Evolutionary conservation across 2,888 invertebrate species (phyloP).

Genomic region (Pteria penguin): DNA sequence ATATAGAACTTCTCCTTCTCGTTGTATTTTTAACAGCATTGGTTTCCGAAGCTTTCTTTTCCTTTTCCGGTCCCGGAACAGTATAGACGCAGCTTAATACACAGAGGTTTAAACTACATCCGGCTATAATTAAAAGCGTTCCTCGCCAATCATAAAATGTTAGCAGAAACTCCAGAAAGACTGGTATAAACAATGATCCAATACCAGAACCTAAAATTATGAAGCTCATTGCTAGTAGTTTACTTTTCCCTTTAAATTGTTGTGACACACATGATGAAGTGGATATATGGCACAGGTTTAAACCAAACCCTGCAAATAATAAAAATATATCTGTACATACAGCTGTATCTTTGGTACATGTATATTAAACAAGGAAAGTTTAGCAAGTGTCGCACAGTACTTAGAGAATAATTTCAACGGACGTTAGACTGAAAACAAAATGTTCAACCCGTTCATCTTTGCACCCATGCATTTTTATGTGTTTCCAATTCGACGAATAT

Average conservation of each 20-base stretch:
- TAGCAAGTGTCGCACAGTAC: too few species aligned
- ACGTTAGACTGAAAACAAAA: too few species aligned
- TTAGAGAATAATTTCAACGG: too few species aligned
- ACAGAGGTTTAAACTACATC: conserved; percentile 13
- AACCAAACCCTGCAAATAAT: conserved; percentile 28
- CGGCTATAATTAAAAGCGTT: conserved; percentile 23
- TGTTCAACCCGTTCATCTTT: too few species aligned
- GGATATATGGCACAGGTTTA: conserved; percentile 19
- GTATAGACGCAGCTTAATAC: background rate
- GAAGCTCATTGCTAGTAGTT: conserved; percentile 21
- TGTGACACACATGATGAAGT: conserved; percentile 29
- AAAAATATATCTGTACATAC: too few species aligned
- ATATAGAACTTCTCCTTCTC: background rate
- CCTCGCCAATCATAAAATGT: conserved; percentile 32
- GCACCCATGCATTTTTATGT: too few species aligned
- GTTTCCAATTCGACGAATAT: too few species aligned
- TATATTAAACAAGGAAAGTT: too few species aligned
- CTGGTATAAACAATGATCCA: conserved; percentile 15
- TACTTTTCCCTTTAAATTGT: conserved; percentile 25
- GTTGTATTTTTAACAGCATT: background rate
- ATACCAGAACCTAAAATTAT: conserved; percentile 23
- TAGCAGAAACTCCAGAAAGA: conserved; percentile 1
- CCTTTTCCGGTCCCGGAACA: too few species aligned
- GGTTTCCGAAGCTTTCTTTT: background rate
- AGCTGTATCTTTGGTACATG: too few species aligned